Evolutionary conservation across 2,888 invertebrate species (phyloP), one percentile per base, ranked within the genome.

Genomic region (Cerceris ruficornis): DNA sequence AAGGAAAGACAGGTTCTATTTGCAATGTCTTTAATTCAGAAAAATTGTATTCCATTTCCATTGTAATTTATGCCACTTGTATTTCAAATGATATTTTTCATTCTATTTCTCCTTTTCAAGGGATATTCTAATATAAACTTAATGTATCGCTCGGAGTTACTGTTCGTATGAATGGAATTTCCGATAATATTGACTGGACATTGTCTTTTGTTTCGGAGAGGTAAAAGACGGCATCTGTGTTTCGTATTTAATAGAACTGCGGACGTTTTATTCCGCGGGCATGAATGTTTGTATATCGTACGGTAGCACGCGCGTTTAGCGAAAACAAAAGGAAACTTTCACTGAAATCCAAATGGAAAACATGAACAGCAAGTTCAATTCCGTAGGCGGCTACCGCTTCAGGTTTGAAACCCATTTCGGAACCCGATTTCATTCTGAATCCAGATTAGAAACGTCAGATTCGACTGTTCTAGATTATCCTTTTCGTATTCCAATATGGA

Each of bases 371-470:
- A 28, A 57, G 59, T 69, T 80, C 75, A 28, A 64, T 74, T 80
- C 17, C 62, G 55, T 17, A 39, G 42, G 59, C 61, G 65, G 52
- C 52, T 70, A 58, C 68, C 70, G 67, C 65, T 80, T 13, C 28
- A 41, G 49, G 39, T 64, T 61, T 70, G 67, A 65, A 72, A 81
- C 62, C 80, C 67, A 67, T 74, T 69, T 72, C 55, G 28, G 17
- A 39, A 15, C 15, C 55, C 60, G 67, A 78, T 83, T 68, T 79
- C 75, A 69, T 74, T 74, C 80, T 70, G 69, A 50, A 74, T 62
- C 69, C 80, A 74, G 79, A 80, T 80, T 80, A 80, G 75, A 59
- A 80, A 66, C 66, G 67, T 69, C 80, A 54, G 52, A 60, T 64
- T 57, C 28, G 42, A 52, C 65, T 57, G 68, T 72, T 57, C 28